Evolutionary conservation across 2,888 invertebrate genomes (phyloP).

Genomic region (Drosophila hawaiiensis): DNA sequence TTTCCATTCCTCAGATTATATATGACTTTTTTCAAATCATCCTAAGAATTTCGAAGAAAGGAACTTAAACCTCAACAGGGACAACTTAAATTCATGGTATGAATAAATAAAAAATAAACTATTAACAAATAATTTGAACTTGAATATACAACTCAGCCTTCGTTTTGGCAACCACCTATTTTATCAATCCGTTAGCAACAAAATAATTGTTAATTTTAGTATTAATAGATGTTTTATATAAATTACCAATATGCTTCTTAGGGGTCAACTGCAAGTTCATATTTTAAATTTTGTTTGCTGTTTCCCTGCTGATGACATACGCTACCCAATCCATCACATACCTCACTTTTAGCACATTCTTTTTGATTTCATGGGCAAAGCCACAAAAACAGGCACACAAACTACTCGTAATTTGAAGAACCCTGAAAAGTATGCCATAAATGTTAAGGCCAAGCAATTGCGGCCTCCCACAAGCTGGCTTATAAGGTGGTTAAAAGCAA

Average conservation of each 20-base stretch:
- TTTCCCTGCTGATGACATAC: neutral
- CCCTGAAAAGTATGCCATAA: constrained; percentile 68
- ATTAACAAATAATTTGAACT: neutral
- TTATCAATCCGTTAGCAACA: neutral
- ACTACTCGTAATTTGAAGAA: constrained; percentile 21
- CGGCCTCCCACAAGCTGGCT: constrained; percentile 21
- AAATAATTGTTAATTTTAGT: neutral
- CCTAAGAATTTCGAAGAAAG: neutral
- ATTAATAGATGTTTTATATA: neutral
- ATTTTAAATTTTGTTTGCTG: neutral
- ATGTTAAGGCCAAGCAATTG: constrained; percentile 57
- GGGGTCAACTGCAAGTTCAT: neutral
- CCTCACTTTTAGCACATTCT: neutral
- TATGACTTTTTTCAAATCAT: neutral
- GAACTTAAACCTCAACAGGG: neutral
- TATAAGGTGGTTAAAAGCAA: constrained; percentile 63
- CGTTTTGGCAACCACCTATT: neutral
- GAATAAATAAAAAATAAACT: neutral
- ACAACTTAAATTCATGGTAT: too few relatives aligned
- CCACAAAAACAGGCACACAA: neutral
- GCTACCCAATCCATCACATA: neutral
- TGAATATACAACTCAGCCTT: neutral
- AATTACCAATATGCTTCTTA: neutral
- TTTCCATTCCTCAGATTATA: neutral
- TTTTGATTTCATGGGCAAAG: neutral